Evolutionary conservation across 2,797 vertebrate species (phyloP).

Genomic region (Notolepis coatsorum): DNA sequence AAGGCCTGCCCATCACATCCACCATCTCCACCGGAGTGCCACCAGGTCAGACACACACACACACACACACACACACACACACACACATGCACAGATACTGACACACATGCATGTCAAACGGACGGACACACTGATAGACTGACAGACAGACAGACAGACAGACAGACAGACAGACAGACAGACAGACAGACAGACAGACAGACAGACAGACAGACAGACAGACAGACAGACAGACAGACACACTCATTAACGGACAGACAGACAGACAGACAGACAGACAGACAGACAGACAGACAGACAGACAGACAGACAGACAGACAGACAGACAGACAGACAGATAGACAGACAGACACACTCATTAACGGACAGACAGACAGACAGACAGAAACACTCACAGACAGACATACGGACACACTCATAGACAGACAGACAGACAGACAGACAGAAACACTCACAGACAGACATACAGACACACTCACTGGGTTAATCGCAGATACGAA

Average conservation of each 20-base stretch:
- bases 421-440: background rate
- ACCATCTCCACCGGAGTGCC: constrained; percentile 96
- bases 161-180: background rate
- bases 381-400: background rate
- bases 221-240: background rate
- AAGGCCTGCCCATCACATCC: constrained; percentile 84
- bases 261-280: background rate
- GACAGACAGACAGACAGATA: background rate
- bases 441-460: background rate
- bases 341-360: background rate
- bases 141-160: background rate
- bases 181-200: background rate
- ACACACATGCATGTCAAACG: constrained; percentile 9
- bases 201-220: background rate
- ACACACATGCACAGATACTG: constrained; percentile 1
- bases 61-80: background rate
- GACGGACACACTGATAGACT: background rate
- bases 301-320: background rate
- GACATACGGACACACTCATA: background rate
- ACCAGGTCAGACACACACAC: constrained; percentile 84
- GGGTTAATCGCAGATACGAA: no score
- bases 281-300: background rate
- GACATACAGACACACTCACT: background rate
- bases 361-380: background rate
- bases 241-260: background rate